Evolutionary conservation across 53 echinoderm and acorn worm genomes (phyloP), one percentile per base, ranked within the genome.

Genomic region (Paracentrotus lividus): DNA sequence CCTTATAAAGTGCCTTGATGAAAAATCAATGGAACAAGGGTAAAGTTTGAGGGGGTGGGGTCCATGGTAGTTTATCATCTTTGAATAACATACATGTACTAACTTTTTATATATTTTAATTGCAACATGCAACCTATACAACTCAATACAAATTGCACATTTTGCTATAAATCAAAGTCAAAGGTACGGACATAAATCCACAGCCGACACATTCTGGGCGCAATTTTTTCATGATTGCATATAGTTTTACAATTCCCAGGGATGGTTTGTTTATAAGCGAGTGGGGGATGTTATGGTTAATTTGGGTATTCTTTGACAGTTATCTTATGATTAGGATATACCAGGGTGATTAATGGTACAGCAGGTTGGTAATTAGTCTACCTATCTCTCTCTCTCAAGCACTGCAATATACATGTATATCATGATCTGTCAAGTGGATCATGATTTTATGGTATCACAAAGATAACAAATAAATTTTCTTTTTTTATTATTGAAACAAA

Each of bases 281-380:
- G 47, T 9, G 44, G 81, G 81, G 47, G 44, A 47, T 81, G 81
- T 45, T 81, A 47, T 81, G 26, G n/a, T n/a, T 81, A 81, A 81
- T 81, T 27, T 81, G 45, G 21, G 81, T 21, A 81, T 81, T 47
- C 44, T 49, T 81, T n/a, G 81, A 81, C 81, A 81, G 44, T 81
- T 81, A 81, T 81, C 81, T 13, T 27, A 81, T 81, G 81, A 81
- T 81, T 45, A 47, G 81, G 81, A 45, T 81, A 81, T 81, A 81
- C 31, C n/a, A 12, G 44, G 1, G 47, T 47, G 81, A 81, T 81
- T 81, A 8, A 81, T 81, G 49, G 47, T 81, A 3, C 0, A 81
- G 44, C 0, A n/a, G n/a, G 81, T 24, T n/a, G 45, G 47, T 81
- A 26, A 81, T 81, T 81, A 81, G 81, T 81, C n/a, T 47, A 26